A percentile compares a stretch with the other conserved stretches of the same genome.
Conservation (phyloP, 2,797 vertebrate genomes). For the Syndactyla subalaris region DNA sequence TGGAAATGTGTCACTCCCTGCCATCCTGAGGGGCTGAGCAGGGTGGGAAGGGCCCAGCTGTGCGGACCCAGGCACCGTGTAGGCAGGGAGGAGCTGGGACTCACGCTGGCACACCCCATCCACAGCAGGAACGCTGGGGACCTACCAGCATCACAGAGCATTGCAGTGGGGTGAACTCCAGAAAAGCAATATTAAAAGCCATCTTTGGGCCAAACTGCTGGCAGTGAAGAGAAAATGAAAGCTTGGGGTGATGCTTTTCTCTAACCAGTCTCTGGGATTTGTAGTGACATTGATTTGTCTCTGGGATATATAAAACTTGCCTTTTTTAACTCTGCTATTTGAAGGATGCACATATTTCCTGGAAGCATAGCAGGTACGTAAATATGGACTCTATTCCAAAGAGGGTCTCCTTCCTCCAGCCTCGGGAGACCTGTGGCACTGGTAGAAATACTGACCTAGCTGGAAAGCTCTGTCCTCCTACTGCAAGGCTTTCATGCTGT, state of each 20-base stretch:
- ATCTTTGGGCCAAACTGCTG: neutral
- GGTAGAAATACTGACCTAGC: neutral
- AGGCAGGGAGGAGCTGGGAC: neutral
- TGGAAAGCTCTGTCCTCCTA: neutral
- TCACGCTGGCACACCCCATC: neutral
- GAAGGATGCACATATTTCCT: neutral
- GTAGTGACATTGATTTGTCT: neutral
- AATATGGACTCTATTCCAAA: neutral
- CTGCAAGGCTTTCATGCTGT: fast-evolving
- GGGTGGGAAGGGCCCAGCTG: neutral
- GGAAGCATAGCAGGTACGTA: neutral
- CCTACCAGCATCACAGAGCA: fast-evolving
- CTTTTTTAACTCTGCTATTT: neutral
- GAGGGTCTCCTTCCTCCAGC: neutral
- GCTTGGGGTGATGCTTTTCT: neutral
- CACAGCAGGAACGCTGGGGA: neutral
- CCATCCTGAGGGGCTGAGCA: neutral
- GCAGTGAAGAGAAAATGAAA: neutral
- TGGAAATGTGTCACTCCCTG: fast-evolving
- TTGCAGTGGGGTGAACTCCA: fast-evolving
- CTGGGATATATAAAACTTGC: neutral
- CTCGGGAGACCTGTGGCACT: neutral
- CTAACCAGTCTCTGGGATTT: neutral
- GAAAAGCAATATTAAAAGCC: neutral
- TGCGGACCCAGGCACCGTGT: neutral